Evolutionary conservation across 2,888 invertebrate species (phyloP).

Genomic region (Cryptus viduatorius): DNA sequence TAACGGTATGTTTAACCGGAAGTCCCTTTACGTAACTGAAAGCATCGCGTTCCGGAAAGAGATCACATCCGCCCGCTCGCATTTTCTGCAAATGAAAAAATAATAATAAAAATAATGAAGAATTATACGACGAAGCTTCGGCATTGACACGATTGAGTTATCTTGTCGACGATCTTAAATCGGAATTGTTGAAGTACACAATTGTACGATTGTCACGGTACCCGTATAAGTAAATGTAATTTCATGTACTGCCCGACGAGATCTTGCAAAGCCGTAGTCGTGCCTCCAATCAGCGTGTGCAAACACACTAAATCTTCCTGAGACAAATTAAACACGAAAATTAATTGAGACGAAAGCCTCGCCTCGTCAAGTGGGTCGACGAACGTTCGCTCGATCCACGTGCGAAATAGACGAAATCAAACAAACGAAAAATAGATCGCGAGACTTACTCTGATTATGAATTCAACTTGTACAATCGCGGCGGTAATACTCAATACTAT

Average conservation of each 20-base stretch:
- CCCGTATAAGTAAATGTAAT: conserved; percentile 88
- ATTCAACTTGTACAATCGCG: conserved; percentile 87
- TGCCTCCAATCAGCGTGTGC: conserved; percentile 85
- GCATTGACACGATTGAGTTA: no score
- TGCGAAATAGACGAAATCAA: not conserved
- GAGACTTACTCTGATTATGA: conserved; percentile 84
- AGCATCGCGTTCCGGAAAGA: conserved; percentile 93
- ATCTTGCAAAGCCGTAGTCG: conserved; percentile 87
- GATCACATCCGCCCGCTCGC: conserved; percentile 91
- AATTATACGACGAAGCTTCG: no score
- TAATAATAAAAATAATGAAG: no score
- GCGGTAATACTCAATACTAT: conserved; percentile 86
- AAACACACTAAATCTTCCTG: conserved; percentile 85
- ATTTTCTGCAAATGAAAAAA: conserved; percentile 77
- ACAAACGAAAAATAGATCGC: not conserved
- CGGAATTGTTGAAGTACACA: not conserved
- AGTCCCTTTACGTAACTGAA: conserved; percentile 89
- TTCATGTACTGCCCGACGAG: conserved; percentile 88
- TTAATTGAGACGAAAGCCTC: conserved; percentile 11
- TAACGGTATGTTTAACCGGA: conserved; percentile 88
- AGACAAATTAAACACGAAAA: conserved; percentile 55
- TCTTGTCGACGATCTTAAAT: not conserved
- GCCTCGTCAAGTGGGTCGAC: not conserved
- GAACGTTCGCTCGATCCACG: not conserved
- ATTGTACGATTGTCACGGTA: conserved; percentile 75